Percentiles rank a stretch among this genome's conserved stretches.
These are phyloP conservation scores for Pogoniulus pusillus DNA, from an alignment of 2,797 vertebrate species.

Conservation along the genomic window DNA sequence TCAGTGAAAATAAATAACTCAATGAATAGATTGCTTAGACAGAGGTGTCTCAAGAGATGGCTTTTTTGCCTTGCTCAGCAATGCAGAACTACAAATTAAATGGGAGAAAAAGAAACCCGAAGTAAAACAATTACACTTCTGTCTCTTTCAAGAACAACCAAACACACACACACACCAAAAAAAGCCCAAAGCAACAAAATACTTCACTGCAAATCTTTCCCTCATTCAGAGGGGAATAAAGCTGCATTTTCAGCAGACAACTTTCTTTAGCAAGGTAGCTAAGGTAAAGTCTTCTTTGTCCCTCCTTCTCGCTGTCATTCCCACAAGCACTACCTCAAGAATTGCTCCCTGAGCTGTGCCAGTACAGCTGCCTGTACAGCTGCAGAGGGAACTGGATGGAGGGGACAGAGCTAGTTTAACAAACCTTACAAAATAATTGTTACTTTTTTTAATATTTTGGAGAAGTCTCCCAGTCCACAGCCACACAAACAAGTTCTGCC, in stretches of 20 bases:
- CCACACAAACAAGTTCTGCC: neutral
- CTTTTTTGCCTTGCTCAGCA: neutral
- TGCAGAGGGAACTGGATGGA: fast-evolving
- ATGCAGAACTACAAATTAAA: neutral
- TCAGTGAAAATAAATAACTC: neutral
- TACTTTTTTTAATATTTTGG: neutral
- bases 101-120: fast-evolving
- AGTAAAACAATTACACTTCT: neutral
- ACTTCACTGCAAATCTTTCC: neutral
- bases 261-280: neutral
- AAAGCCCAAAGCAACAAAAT: neutral
- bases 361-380: neutral
- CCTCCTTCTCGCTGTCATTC: neutral
- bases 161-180: neutral
- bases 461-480: neutral
- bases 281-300: neutral
- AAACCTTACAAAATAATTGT: neutral
- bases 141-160: neutral
- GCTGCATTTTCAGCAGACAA: neutral
- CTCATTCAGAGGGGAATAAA: neutral
- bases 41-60: neutral
- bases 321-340: neutral
- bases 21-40: neutral
- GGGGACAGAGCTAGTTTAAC: neutral
- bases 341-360: neutral